Conservation (phyloP, 2,113 vertebrate species). For the Carassius auratus region DNA sequence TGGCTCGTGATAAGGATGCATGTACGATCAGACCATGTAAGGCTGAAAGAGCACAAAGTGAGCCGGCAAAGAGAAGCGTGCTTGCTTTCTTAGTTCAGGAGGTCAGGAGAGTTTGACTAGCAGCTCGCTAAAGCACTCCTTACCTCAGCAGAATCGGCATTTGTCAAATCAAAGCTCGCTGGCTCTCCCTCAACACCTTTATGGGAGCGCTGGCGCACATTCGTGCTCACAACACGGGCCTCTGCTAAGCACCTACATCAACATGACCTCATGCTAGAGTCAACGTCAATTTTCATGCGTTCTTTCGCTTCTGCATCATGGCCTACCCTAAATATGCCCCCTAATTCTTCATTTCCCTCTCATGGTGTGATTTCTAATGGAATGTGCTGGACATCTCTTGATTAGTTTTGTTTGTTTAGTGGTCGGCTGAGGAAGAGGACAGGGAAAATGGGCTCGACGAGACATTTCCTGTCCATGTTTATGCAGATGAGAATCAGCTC, state of each 20-base stretch:
- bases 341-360: conserved; percentile 35
- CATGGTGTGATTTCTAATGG: not conserved
- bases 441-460: conserved; percentile 71
- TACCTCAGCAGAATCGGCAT: conserved; percentile 35
- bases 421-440: conserved; percentile 61
- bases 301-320: conserved; percentile 31
- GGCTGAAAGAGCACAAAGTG: conserved; percentile 17
- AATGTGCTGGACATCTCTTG: conserved; percentile 27
- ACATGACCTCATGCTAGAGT: conserved; percentile 25
- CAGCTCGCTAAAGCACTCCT: not conserved
- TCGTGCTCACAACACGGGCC: not conserved
- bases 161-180: conserved; percentile 9
- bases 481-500: conserved; percentile 75
- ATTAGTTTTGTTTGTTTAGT: conserved; percentile 53
- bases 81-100: conserved; percentile 25
- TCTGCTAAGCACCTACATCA: not conserved
- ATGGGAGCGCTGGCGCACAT: not conserved
- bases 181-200: conserved; percentile 31
- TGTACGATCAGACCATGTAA: conserved; percentile 38
- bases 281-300: conserved; percentile 6
- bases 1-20: conserved; percentile 3
- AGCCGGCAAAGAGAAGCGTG: not conserved
- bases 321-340: conserved; percentile 1
- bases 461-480: conserved; percentile 78
- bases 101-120: conserved; percentile 29